Evolutionary conservation across 2,113 vertebrate species (phyloP).

Genomic region (Cryptotis parvus): DNA sequence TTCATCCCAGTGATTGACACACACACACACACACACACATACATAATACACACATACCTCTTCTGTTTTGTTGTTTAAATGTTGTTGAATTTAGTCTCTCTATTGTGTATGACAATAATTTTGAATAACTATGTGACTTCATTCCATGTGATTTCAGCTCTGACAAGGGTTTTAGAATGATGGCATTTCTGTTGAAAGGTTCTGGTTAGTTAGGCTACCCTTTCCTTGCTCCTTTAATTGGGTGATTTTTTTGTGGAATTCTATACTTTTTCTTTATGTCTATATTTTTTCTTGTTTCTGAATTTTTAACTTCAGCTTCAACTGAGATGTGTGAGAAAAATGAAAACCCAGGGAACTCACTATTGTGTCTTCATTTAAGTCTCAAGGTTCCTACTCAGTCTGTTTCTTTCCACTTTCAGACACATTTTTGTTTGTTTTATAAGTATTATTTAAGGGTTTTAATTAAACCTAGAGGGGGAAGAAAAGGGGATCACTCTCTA

Average conservation of each 20-base stretch:
- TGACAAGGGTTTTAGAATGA: not conserved
- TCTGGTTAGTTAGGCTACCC: not conserved
- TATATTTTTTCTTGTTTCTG: not conserved
- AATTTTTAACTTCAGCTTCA: not conserved
- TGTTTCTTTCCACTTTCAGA: not conserved
- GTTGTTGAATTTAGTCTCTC: not conserved
- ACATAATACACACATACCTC: too few species aligned
- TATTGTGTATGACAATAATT: not conserved
- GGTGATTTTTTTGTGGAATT: not conserved
- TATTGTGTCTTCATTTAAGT: not conserved
- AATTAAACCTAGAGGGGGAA: not conserved
- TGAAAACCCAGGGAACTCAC: not conserved
- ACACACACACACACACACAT: too few species aligned
- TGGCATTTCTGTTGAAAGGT: not conserved
- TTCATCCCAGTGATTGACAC: not conserved
- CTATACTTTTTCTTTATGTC: too few species aligned
- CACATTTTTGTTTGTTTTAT: not conserved
- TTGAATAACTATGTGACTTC: not conserved
- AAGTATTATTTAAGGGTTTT: not conserved
- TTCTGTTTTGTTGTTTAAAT: not conserved
- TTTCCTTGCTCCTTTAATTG: not conserved
- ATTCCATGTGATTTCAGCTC: not conserved
- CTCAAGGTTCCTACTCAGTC: not conserved
- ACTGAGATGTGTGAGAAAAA: not conserved
- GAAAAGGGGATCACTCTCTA: not conserved